Evolutionary conservation across 1,140 invertebrate genomes (phyloP).

Genomic region (Camponotus pennsylvanicus): DNA sequence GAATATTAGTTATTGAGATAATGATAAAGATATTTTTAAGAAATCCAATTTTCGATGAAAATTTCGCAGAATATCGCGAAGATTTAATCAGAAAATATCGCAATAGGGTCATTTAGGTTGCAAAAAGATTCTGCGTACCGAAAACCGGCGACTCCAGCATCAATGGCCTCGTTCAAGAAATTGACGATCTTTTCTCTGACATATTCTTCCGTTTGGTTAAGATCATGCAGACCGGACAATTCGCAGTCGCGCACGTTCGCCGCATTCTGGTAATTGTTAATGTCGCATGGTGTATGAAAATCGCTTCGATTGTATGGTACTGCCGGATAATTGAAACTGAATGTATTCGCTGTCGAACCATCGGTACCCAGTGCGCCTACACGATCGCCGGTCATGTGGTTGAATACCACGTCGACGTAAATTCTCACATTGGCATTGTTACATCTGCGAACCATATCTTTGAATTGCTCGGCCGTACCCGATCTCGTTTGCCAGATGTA

Average conservation of each 20-base stretch:
- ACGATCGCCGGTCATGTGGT: slow-evolving; percentile 94
- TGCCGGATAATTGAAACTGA: slow-evolving; percentile 75
- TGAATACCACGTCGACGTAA: slow-evolving; percentile 94
- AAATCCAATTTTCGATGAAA: background rate
- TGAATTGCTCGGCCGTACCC: slow-evolving; percentile 90
- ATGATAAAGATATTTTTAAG: no score
- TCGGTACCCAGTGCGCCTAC: slow-evolving; percentile 87
- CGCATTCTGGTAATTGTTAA: slow-evolving; percentile 84
- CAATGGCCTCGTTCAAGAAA: slow-evolving; percentile 91
- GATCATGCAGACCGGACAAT: slow-evolving; percentile 90
- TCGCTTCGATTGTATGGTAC: slow-evolving; percentile 84
- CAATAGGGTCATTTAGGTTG: no score
- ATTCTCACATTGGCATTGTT: slow-evolving; percentile 93
- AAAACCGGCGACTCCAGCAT: slow-evolving; percentile 94
- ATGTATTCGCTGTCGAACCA: slow-evolving; percentile 87
- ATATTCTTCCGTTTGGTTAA: slow-evolving; percentile 88
- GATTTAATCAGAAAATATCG: background rate
- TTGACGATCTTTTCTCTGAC: slow-evolving; percentile 90
- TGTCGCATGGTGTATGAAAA: slow-evolving; percentile 87
- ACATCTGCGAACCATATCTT: slow-evolving; percentile 91
- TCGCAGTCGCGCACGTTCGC: slow-evolving; percentile 91
- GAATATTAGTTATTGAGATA: no score
- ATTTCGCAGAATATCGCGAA: background rate
- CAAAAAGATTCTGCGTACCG: slow-evolving; percentile 81
- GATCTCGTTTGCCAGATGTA: slow-evolving; percentile 93